Base-by-base conservation (phyloP, 2,113 vertebrate species). In the Psettodes erumei region DNA sequence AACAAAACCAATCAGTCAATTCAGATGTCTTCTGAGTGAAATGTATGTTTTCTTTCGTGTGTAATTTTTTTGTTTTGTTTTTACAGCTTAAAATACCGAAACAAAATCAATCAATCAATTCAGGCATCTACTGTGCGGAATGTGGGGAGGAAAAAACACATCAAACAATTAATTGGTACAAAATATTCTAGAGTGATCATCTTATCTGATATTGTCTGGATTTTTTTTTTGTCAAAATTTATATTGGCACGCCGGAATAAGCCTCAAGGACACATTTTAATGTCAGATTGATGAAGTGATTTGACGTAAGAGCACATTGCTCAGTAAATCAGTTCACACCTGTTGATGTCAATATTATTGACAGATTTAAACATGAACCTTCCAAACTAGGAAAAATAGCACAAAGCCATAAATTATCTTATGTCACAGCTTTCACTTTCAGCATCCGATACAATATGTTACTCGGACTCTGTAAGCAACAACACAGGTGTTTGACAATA, bases 211-310 rank as follows among this genome's bases (percentile, higher is more conserved):
- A 37, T 55, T 40, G 25, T 62, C 12, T 25, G 33, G 1, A 3
- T 54, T 33, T 27, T 50, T 48, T 25, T 19, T 8, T 48, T 23
- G 30, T 47, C 12, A 23, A 21, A 42, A 37, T 47, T 65, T 40
- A 40, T 18, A 25, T 30, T 56, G 23, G 48, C 42, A 68, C 16
- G 8, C 2, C 32, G 33, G 10, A 42, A 55, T 6, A 33, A 69
- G 70, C 61, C 81, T 64, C 9, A n/a, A 42, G n/a, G 72, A 63
- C 69, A 35, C 35, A 63, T 37, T 48, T 61, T 21, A n/a, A 32
- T 48, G 15, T 55, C 43, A 74, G 43, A 38, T 7, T 69, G 47
- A 55, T 61, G 27, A 69, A 28, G 27, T 67, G 48, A 50, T 74
- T 16, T 10, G 18, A 15, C 45, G 16, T 47, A 9, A 37, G 28